These are phyloP conservation scores for Anthopleura xanthogrammica DNA, from an alignment of 92 coral and sea anemone species.

Conservation along the genomic window DNA sequence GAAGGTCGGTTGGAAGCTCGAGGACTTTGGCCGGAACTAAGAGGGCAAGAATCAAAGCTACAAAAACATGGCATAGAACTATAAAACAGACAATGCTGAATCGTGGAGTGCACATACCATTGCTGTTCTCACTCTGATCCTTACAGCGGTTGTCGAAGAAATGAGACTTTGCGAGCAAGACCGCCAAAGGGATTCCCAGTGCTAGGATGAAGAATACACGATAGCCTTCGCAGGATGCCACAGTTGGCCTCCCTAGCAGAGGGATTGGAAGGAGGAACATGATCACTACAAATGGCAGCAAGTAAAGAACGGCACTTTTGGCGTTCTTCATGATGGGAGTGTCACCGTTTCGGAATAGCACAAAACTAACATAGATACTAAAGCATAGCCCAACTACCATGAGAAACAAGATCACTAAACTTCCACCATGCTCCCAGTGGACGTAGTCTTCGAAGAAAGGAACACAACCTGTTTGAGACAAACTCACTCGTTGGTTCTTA, in stretches of 20 bases:
- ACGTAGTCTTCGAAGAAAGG: conserved; percentile 81
- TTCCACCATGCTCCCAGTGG: conserved; percentile 88
- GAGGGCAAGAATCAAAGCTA: conserved; percentile 53
- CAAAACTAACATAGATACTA: conserved; percentile 67
- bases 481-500: conserved; percentile 59
- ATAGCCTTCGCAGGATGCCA: conserved; percentile 86
- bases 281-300: conserved; percentile 73
- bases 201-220: conserved; percentile 77
- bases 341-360: conserved; percentile 72
- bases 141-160: conserved; percentile 70
- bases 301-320: conserved; percentile 68
- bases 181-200: conserved; percentile 83
- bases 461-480: conserved; percentile 64
- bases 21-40: conserved; percentile 64
- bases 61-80: conserved; percentile 60
- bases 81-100: conserved; percentile 52
- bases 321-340: conserved; percentile 86
- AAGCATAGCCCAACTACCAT: conserved; percentile 88
- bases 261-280: conserved; percentile 88
- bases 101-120: conserved; percentile 67
- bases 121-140: conserved; percentile 57
- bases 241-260: conserved; percentile 81
- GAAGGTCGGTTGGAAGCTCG: conserved; percentile 59
- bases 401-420: conserved; percentile 78
- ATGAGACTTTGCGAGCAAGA: conserved; percentile 71